These are phyloP conservation scores for Todus mexicanus DNA, from an alignment of 2,797 vertebrate genomes.

Conservation along the genomic window DNA sequence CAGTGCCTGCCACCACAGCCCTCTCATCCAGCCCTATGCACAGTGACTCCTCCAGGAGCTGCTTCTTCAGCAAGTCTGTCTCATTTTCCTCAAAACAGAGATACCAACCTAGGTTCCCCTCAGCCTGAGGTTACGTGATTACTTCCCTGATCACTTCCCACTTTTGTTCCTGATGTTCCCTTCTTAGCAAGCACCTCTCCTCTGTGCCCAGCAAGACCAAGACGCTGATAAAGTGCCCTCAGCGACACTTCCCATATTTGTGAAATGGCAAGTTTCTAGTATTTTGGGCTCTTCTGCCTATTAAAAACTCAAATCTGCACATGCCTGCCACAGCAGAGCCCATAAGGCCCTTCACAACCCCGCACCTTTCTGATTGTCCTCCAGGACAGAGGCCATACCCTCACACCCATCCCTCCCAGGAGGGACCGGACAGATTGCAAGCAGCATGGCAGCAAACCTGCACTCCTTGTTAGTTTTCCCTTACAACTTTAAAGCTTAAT, in stretches of 20 bases:
- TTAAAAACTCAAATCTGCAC: background rate
- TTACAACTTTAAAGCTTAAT: conserved; percentile 51
- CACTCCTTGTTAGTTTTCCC: background rate
- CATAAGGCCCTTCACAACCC: background rate
- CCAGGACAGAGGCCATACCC: background rate
- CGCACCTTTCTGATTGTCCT: background rate
- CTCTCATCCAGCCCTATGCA: rapidly evolving
- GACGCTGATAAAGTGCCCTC: background rate
- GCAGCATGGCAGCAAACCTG: background rate
- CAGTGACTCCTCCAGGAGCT: background rate
- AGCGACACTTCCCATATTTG: conserved; percentile 4
- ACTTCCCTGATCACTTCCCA: background rate
- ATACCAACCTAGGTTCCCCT: background rate
- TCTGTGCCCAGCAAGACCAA: background rate
- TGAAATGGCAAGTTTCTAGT: background rate
- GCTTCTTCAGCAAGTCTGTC: background rate
- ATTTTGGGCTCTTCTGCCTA: background rate
- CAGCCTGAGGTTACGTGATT: background rate
- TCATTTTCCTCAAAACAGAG: background rate
- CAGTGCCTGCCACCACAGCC: no score
- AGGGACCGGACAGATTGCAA: rapidly evolving
- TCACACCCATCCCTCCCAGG: background rate
- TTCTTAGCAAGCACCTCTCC: background rate
- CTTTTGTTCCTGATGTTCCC: background rate
- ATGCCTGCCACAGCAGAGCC: rapidly evolving